Evolutionary conservation across 2,113 vertebrate species (phyloP).

Genomic region (Condylura cristata): DNA sequence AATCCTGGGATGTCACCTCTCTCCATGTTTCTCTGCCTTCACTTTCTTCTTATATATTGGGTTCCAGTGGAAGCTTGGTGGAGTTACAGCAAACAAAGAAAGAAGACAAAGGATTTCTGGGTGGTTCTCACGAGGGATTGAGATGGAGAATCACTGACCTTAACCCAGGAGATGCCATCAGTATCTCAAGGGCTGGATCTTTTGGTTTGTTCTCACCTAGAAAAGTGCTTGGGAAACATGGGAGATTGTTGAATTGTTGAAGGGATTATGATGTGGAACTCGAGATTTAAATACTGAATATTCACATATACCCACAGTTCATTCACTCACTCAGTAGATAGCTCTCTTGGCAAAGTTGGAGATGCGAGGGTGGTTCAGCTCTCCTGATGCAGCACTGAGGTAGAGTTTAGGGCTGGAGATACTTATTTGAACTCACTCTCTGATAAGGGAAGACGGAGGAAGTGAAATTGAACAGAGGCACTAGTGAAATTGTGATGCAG

Average conservation of each 20-base stretch:
- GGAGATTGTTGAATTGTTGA: neutral
- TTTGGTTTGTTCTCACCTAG: neutral
- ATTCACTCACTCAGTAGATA: neutral
- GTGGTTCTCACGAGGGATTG: neutral
- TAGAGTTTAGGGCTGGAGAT: neutral
- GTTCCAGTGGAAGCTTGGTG: neutral
- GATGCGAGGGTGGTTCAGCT: neutral
- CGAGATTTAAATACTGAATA: neutral
- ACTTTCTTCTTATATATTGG: neutral
- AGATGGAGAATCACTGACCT: neutral
- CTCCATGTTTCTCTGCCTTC: neutral
- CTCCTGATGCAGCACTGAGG: neutral
- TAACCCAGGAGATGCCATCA: neutral
- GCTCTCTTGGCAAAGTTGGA: neutral
- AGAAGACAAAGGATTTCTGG: neutral
- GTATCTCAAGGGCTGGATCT: neutral
- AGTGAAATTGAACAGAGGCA: fast-evolving
- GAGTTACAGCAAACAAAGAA: neutral
- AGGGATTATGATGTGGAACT: neutral
- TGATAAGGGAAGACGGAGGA: neutral
- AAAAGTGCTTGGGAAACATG: neutral
- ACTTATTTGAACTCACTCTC: neutral
- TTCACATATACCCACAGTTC: too few relatives aligned
- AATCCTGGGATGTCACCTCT: neutral
- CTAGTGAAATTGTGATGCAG: too few relatives aligned